phyloP scores from a whole-genome alignment of 2,888 invertebrate species.

The Drosophila antonietae region DNA sequence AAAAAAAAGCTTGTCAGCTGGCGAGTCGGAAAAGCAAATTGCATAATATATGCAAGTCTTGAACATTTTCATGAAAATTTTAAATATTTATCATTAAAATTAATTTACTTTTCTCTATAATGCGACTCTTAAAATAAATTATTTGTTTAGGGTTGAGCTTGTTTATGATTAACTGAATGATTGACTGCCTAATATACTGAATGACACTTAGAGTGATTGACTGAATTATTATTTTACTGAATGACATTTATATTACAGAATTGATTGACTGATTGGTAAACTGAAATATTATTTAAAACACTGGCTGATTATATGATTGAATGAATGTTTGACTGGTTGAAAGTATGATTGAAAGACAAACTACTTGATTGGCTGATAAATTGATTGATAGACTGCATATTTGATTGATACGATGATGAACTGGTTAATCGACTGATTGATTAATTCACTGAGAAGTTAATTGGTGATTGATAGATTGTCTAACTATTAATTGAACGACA shows the following conservation, averaged over 20 bases:
- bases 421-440: not conserved
- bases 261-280: not conserved
- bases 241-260: not conserved
- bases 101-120: not conserved
- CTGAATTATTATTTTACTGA: not conserved
- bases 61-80: not conserved
- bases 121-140: not conserved
- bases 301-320: not conserved
- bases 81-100: not conserved
- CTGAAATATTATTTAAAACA: not conserved
- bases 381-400: not conserved
- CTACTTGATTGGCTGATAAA: not conserved
- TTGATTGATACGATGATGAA: not conserved
- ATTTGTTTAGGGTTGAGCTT: not conserved
- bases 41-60: not conserved
- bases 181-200: not conserved
- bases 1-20: not conserved
- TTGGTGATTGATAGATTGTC: not conserved
- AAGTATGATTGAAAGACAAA: not conserved
- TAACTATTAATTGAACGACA: not conserved
- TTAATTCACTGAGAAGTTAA: not conserved
- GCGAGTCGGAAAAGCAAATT: not conserved
- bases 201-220: not conserved
- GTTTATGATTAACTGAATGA: not conserved
- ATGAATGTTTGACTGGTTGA: not conserved